Evolutionary conservation across 2,797 vertebrate species (phyloP), one percentile per base, ranked within the genome.

Genomic region (Danio kyathit): DNA sequence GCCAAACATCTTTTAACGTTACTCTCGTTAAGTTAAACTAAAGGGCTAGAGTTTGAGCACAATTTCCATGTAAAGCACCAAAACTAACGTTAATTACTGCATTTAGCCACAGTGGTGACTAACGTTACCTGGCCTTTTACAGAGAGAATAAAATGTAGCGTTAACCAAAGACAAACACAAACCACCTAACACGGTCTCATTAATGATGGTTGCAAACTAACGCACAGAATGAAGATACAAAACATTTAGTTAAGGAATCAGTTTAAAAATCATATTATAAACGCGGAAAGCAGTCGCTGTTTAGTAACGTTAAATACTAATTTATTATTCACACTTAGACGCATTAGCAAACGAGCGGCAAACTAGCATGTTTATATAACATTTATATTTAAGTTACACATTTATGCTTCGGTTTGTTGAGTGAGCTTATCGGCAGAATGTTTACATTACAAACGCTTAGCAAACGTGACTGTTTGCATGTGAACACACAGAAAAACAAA

Each of bases 201-300:
- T 71, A 71, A 54, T 6, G 4, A 21, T 1, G 29, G 7, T 13
- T 14, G 11, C 12, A 16, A 49, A 52, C 40, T 17, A 29, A 29
- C 29, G 29, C 29, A 41, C 14, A 48, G 49, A 16, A 8, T 13
- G 19, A 17, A 19, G 7, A 0, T 9, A 12, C 29, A 69, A 61
- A 4, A 21, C 12, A 16, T 7, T 13, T 12, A 5, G n/a, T 71
- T 63, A n/a, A 59, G 19, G 19, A 13, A 48, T 4, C 11, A 0
- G 54, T 10, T 29, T 5, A 7, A 29, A 29, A 6, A 54, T 29
- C 54, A 1, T 6, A 21, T 19, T n/a, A 43, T 56, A 51, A 60
- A 7, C 85, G 75, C 89, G 83, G 83, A 76, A 86, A 64, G 74
- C 81, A 14, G 73, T 5, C 54, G 29, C 44, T 56, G 52, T 3